Evolutionary conservation across 1,140 invertebrate genomes (phyloP).

Genomic region (Procambarus virginalis): DNA sequence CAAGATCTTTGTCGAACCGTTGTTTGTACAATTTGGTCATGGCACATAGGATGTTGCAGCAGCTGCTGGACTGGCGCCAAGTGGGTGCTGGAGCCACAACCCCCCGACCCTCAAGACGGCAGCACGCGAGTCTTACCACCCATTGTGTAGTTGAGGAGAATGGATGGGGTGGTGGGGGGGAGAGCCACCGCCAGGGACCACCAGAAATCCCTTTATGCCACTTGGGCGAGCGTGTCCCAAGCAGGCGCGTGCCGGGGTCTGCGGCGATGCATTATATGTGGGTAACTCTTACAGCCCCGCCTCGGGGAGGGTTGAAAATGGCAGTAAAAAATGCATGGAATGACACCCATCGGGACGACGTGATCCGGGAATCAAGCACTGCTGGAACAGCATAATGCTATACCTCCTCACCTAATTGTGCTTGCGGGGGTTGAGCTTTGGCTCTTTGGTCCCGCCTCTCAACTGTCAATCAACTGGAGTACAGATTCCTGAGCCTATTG

Average conservation of each 20-base stretch:
- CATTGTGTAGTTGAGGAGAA: conserved; percentile 20
- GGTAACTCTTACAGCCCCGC: not conserved
- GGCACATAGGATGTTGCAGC: not conserved
- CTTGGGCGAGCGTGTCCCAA: not conserved
- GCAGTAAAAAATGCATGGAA: not conserved
- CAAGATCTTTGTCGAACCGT: no score
- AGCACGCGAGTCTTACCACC: not conserved
- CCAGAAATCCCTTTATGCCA: conserved; percentile 24
- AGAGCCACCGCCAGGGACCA: no score
- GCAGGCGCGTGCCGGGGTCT: not conserved
- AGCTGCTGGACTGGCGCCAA: not conserved
- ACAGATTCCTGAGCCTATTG: no score
- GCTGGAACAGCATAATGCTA: not conserved
- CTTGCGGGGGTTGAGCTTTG: no score
- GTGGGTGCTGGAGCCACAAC: not conserved
- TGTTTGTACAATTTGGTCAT: no score
- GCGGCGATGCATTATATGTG: not conserved
- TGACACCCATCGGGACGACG: not conserved
- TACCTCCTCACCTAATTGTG: no score
- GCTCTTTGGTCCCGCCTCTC: no score
- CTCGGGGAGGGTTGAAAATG: not conserved
- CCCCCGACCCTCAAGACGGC: not conserved
- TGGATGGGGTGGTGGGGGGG: no score
- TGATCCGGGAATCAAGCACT: not conserved
- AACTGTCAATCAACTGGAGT: no score